A percentile compares a stretch with the other conserved stretches of the same genome.
Conservation (phyloP, 2,888 invertebrate species). For the Myopa testacea region DNA sequence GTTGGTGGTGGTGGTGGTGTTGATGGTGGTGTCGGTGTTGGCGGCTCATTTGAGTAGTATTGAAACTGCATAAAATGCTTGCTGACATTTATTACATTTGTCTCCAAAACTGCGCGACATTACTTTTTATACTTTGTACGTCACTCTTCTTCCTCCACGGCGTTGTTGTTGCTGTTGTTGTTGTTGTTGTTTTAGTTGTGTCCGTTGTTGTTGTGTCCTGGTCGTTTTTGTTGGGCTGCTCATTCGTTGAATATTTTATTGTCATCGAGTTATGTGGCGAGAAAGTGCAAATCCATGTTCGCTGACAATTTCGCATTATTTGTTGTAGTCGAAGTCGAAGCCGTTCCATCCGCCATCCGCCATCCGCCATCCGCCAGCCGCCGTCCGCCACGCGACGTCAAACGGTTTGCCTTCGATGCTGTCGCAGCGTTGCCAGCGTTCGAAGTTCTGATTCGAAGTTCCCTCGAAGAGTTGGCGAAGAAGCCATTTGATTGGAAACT, state of each 20-base stretch:
- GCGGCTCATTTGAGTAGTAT: conserved; percentile 8
- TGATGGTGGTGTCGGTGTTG: background rate
- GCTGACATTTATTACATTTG: conserved; percentile 39
- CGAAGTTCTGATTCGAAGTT: conserved; percentile 19
- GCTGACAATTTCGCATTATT: conserved; percentile 66
- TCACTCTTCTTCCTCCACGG: background rate
- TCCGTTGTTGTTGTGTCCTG: background rate
- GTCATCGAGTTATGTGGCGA: conserved; percentile 57
- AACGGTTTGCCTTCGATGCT: background rate
- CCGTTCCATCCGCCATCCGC: background rate
- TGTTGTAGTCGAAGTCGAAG: conserved; percentile 43
- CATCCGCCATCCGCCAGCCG: background rate
- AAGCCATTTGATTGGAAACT: conserved; percentile 22
- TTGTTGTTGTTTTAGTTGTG: conserved; percentile 2
- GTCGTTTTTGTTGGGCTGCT: conserved; percentile 6
- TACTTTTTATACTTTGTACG: background rate
- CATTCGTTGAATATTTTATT: conserved; percentile 47
- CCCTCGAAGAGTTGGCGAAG: background rate
- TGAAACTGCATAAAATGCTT: conserved; percentile 33
- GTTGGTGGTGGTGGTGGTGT: background rate
- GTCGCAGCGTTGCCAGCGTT: conserved; percentile 19
- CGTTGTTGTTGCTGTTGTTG: conserved; percentile 1
- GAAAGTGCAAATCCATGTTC: conserved; percentile 66
- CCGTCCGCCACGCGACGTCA: conserved; percentile 5
- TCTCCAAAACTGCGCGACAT: conserved; percentile 31